A percentile compares a stretch with the other conserved stretches of the same genome.
These are phyloP conservation scores for Tribolium freemani DNA, from an alignment of 2,888 invertebrate species.

Conservation along the genomic window DNA sequence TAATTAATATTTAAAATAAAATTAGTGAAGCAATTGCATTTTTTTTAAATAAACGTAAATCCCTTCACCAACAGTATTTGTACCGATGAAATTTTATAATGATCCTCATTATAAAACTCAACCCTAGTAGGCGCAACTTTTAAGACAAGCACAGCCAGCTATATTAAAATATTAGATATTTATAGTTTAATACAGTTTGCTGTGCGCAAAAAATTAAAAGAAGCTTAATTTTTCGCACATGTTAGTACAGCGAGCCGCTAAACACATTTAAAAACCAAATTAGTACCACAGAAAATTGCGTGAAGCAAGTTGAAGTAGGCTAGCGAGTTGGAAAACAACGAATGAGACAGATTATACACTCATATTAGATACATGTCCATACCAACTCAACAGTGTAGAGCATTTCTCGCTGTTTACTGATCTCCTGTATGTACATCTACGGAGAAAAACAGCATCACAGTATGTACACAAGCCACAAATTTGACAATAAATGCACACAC, in stretches of 20 bases:
- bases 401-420: conserved; percentile 88
- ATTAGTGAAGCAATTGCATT: conserved; percentile 34
- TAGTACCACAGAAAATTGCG: background rate
- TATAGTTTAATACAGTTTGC: no score
- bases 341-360: conserved; percentile 31
- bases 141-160: background rate
- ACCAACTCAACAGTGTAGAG: conserved; percentile 88
- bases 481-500: conserved; percentile 45
- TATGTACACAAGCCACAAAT: conserved; percentile 65
- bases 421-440: conserved; percentile 91
- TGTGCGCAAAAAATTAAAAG: background rate
- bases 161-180: no score
- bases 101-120: background rate
- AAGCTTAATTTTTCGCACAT: background rate
- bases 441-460: conserved; percentile 69
- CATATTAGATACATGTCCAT: conserved; percentile 67
- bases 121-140: background rate
- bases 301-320: conserved; percentile 12
- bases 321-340: conserved; percentile 4
- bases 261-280: background rate
- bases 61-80: background rate
- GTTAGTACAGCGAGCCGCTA: background rate
- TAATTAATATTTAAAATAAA: conserved; percentile 37
- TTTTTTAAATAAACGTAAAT: background rate
- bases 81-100: background rate